Base-by-base conservation (phyloP, 2,888 invertebrate species). In the Ormyrus rosae region DNA sequence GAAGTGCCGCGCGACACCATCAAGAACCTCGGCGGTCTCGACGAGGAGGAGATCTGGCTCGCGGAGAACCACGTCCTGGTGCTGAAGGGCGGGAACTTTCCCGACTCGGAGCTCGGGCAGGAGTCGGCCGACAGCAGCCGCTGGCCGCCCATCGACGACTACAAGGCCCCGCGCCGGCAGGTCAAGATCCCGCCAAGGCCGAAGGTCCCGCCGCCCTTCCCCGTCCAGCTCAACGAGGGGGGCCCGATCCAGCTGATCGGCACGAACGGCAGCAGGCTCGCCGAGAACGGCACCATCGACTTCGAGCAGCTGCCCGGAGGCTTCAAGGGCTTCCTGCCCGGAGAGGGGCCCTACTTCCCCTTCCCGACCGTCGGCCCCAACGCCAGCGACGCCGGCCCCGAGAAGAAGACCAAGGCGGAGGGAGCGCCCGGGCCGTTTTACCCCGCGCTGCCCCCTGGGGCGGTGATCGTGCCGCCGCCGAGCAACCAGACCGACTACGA, bases 191-290 rank as follows among this genome's bases (percentile, higher is more conserved):
- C 97, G 63, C 91, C 94, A 72, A 94, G 95, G 91, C 96, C 96
- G 9, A 95, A 95, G 91, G 94, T 97, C 86, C 96, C 97, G 91
- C 97, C 97, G 93, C 97, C 97, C 92, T 97, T 97, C 95, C 97
- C 97, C 90, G 95, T 97, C 91, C 96, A 96, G 92, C 94, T 97
- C 91, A 93, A 94, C 91, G 96, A 96, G 90, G 93, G 95, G 89
- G 97, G 96, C 88, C 97, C 97, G 90, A 93, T 97, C 91, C 95
- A 96, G 92, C 95, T 97, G 93, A 93, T 97, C 92, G 95, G 96
- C 91, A 93, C 94, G 92, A 95, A 96, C 92, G 93, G 94, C 87
- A 94, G 95, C 93, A 92, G 94, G 92, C 93, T 95, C 93, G 92
- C 94, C 93, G 81, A 84, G 64, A 86, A 88, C 78, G 84, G 81